Evolutionary conservation across 1,140 invertebrate species (phyloP).

Genomic region (Drosophila kohkoa): DNA sequence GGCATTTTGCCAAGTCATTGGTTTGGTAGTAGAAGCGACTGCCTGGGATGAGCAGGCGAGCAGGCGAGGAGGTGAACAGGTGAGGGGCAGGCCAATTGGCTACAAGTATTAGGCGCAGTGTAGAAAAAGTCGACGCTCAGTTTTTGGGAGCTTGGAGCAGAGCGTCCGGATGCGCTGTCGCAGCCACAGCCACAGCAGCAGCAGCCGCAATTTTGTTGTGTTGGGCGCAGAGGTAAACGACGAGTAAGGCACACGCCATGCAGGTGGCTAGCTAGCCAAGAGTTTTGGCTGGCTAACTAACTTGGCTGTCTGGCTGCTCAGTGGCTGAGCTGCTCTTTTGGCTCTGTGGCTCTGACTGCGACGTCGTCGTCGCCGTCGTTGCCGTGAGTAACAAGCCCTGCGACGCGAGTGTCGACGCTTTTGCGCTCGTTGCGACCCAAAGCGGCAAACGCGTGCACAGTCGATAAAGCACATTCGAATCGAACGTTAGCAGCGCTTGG

Average conservation of each 20-base stretch:
- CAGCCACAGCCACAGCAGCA: no score
- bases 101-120: constrained; percentile 72
- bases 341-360: background rate
- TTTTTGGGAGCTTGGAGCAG: constrained; percentile 23
- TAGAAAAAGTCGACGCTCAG: constrained; percentile 46
- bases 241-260: constrained; percentile 55
- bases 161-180: constrained; percentile 55
- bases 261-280: constrained; percentile 54
- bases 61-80: background rate
- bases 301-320: constrained; percentile 17
- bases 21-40: constrained; percentile 1
- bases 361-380: background rate
- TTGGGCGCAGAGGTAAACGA: constrained; percentile 44
- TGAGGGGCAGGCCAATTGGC: constrained; percentile 20
- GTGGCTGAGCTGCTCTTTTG: constrained; percentile 47
- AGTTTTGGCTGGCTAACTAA: constrained; percentile 33
- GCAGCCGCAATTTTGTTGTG: constrained; percentile 14
- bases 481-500: constrained; percentile 69
- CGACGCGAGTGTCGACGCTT: constrained; percentile 39
- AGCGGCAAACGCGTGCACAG: constrained; percentile 70
- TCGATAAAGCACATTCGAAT: constrained; percentile 80
- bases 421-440: constrained; percentile 42
- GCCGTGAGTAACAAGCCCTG: constrained; percentile 65
- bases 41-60: no score
- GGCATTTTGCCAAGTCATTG: constrained; percentile 64